Conservation (phyloP, 2,797 vertebrate genomes). For the Enteromius unitaeniatus region DNA sequence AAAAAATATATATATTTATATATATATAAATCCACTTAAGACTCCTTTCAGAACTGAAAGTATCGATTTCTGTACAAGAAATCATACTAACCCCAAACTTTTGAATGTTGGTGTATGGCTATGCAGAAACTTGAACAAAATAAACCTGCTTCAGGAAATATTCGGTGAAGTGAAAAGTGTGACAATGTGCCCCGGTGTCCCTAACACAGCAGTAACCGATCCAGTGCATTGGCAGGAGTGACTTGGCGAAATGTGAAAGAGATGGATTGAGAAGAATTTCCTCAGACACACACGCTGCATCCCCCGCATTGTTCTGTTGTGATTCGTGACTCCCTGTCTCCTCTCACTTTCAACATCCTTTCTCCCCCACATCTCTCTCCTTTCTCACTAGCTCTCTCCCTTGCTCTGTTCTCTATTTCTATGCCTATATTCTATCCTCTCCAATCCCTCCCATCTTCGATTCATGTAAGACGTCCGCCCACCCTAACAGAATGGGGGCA, state of each 20-base stretch:
- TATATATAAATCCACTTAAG: background rate
- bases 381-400: constrained; percentile 32
- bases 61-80: background rate
- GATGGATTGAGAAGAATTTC: constrained; percentile 35
- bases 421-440: constrained; percentile 23
- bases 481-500: constrained; percentile 75
- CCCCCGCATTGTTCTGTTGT: constrained; percentile 57
- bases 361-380: constrained; percentile 53
- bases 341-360: constrained; percentile 56
- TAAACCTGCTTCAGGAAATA: background rate
- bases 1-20: too few relatives aligned
- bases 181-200: background rate
- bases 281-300: constrained; percentile 35
- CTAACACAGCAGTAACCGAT: background rate
- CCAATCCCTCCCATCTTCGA: constrained; percentile 49
- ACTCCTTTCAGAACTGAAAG: background rate
- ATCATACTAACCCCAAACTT: background rate
- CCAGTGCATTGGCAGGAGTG: constrained; percentile 8
- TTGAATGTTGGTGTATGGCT: background rate
- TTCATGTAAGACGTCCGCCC: constrained; percentile 70
- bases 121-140: background rate
- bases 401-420: constrained; percentile 44
- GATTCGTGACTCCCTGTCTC: constrained; percentile 59
- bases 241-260: constrained; percentile 35
- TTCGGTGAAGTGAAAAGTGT: background rate